Evolutionary conservation across 2,888 invertebrate genomes (phyloP).

Genomic region (Tetranychus truncatus): DNA sequence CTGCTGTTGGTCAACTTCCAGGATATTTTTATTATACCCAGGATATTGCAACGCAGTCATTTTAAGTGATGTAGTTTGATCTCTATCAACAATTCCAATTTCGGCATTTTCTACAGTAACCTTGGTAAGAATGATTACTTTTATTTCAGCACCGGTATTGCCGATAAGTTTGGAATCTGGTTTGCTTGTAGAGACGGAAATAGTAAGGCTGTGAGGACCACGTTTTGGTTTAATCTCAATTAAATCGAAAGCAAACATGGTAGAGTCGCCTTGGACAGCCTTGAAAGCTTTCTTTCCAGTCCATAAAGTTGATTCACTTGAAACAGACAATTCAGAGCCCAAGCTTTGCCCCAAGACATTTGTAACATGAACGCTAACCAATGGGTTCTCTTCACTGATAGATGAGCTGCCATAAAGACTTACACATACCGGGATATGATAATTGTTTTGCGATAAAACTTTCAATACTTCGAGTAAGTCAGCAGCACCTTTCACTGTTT

Average conservation of each 20-base stretch:
- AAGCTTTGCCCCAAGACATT: conserved; percentile 40
- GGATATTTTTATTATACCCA: conserved; percentile 33
- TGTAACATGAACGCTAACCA: conserved; percentile 38
- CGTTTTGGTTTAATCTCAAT: conserved; percentile 51
- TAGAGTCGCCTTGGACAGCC: conserved; percentile 28
- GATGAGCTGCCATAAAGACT: conserved; percentile 57
- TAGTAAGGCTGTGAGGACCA: conserved; percentile 61
- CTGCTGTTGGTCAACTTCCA: conserved; percentile 75
- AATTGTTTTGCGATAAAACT: conserved; percentile 49
- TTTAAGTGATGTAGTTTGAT: conserved; percentile 52
- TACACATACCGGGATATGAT: conserved; percentile 63
- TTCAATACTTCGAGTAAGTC: conserved; percentile 58
- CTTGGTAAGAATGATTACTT: conserved; percentile 45
- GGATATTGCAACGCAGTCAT: conserved; percentile 2
- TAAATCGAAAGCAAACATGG: conserved; percentile 53
- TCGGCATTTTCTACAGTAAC: conserved; percentile 58
- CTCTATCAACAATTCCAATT: conserved; percentile 70
- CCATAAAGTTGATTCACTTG: conserved; percentile 56
- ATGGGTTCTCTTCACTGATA: conserved; percentile 53
- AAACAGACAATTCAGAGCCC: conserved; percentile 42
- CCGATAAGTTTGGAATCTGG: conserved; percentile 41
- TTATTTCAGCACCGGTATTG: conserved; percentile 40
- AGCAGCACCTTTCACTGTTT: conserved; percentile 60
- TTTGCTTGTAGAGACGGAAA: conserved; percentile 49
- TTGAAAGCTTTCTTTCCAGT: conserved; percentile 41